Evolutionary conservation across 2,113 vertebrate species (phyloP), one percentile per base, ranked within the genome.

Genomic region (Perca flavescens): DNA sequence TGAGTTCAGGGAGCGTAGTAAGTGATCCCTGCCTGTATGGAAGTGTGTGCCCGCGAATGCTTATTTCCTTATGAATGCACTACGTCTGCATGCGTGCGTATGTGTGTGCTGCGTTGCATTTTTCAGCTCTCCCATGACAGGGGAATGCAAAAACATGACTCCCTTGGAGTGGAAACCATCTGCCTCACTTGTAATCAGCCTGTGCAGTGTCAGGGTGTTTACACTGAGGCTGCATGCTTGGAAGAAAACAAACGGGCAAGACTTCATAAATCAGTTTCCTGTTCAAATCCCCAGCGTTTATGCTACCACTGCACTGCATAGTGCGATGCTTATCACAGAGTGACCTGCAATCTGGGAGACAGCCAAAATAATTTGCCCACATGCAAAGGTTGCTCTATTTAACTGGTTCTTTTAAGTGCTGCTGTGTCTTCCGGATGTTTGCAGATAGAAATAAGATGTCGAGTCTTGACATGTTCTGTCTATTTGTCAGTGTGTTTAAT

Each of bases 151-250:
- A 94, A 94, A 86, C 92, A 86, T 34, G 78, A 89, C 88, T 93
- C 90, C 88, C 74, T 81, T n/a, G 34, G 70, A 77, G 85, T 90
- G 70, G 79, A 89, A 93, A 80, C 84, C 90, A 93, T 94, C 90
- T 92, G 91, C 91, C 69, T 89, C 73, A 71, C 88, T 87, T 90
- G 83, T 88, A 92, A 90, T 94, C 89, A 90, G 79, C 68, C 49
- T 86, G 85, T 87, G 87, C 74, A 49, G 86, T 90, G 90, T 92
- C 90, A 90, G 86, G 85, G 74, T 94, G 93, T 95, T 95, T 95
- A 95, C 86, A 84, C 9, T 88, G 46, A 73, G 81, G 85, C 65
- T 89, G 61, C 75, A 87, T 68, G 86, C 74, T 81, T 81, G 63
- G 21, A 34, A 79, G 65, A 80, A 78, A 88, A 79, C 31, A 76